Evolutionary conservation across 2,888 invertebrate species (phyloP).

Genomic region (Lumbricus terrestris): DNA sequence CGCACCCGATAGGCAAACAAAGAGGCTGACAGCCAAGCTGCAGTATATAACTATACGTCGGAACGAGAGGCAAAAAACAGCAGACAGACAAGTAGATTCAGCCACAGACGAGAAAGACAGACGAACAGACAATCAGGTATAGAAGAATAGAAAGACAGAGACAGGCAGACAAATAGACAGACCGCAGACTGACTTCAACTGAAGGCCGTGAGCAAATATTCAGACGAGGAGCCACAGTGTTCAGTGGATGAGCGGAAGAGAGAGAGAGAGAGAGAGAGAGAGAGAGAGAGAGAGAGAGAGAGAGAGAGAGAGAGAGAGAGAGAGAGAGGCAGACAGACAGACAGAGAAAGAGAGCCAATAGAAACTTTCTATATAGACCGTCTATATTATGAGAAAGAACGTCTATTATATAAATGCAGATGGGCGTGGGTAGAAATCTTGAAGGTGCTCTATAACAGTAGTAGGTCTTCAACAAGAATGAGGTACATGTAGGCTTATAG

Average conservation of each 20-base stretch:
- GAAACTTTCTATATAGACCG: neutral
- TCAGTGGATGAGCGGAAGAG: neutral
- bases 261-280: neutral
- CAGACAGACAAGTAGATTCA: neutral
- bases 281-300: neutral
- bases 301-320: neutral
- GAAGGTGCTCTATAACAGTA: too few species aligned
- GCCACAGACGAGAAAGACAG: neutral
- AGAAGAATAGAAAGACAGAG: neutral
- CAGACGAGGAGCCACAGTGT: neutral
- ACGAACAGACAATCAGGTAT: neutral
- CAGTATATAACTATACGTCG: too few species aligned
- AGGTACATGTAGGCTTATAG: too few species aligned
- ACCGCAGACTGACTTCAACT: neutral
- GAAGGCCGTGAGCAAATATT: neutral
- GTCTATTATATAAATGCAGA: too few species aligned
- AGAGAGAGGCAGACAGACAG: too few species aligned
- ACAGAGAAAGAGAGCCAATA: neutral
- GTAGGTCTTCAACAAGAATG: too few species aligned
- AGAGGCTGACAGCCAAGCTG: neutral
- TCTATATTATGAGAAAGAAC: too few species aligned
- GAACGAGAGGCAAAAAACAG: neutral
- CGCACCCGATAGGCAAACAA: neutral
- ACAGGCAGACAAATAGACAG: neutral
- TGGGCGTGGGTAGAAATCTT: too few species aligned